A percentile compares a stretch with the other conserved stretches of the same genome.
Evolutionary conservation across 2,888 invertebrate species (phyloP).

Genomic region (Chalcosyrphus nemorum): DNA sequence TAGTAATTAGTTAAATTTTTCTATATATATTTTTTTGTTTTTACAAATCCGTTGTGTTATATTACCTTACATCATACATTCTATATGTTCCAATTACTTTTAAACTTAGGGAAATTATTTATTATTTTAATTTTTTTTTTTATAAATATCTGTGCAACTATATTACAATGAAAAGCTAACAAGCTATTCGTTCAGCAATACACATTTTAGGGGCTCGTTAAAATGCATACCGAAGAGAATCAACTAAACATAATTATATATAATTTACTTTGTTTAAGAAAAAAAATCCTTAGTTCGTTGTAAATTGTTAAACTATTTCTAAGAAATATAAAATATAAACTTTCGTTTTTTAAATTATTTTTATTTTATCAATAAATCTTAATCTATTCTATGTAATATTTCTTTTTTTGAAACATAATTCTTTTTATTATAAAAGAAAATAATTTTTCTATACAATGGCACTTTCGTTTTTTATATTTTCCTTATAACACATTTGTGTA

Average conservation of each 20-base stretch:
- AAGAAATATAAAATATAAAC: conserved; percentile 22
- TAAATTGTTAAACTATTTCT: conserved; percentile 30
- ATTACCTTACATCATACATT: not conserved
- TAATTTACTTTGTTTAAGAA: not conserved
- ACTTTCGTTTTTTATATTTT: conserved; percentile 48
- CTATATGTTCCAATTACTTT: not conserved
- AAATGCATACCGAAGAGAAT: conserved; percentile 52
- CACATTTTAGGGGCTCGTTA: conserved; percentile 67
- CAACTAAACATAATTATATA: not conserved
- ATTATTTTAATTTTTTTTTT: not conserved
- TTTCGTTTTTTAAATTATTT: not conserved
- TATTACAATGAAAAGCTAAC: not conserved
- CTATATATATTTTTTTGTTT: too few relatives aligned
- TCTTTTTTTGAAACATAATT: not conserved
- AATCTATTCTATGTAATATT: not conserved
- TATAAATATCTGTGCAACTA: not conserved
- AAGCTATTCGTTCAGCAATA: conserved; percentile 34
- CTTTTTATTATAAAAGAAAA: conserved; percentile 13
- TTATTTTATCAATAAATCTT: not conserved
- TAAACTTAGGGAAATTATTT: not conserved
- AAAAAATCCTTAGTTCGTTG: conserved; percentile 39
- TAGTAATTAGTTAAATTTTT: conserved; percentile 15
- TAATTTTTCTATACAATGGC: conserved; percentile 61
- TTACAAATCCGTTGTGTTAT: not conserved
- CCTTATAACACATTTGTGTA: not conserved